phyloP scores from a whole-genome alignment of 2,888 invertebrate species.

The Acanthosoma haemorrhoidale region DNA sequence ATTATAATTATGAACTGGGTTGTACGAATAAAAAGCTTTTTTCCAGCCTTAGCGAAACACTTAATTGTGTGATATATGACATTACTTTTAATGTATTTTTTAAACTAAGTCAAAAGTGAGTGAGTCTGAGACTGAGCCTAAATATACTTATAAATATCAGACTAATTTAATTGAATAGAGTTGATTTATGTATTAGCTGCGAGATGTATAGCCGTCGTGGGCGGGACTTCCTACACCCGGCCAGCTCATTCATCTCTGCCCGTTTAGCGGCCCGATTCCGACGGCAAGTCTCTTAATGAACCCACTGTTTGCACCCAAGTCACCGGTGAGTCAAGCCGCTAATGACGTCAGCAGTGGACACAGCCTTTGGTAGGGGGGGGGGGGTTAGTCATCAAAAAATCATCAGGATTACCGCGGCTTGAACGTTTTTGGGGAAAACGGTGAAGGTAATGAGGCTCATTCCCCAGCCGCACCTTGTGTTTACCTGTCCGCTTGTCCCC shows the following conservation, averaged over 20 bases:
- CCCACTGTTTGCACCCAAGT: slow-evolving; percentile 12
- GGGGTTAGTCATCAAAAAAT: slow-evolving; percentile 21
- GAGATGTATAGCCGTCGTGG: not conserved
- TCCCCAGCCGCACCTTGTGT: not conserved
- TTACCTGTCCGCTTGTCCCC: too few relatives aligned
- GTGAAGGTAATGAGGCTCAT: slow-evolving; percentile 21
- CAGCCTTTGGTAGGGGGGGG: not conserved
- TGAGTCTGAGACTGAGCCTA: too few relatives aligned
- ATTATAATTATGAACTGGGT: too few relatives aligned
- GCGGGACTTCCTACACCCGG: not conserved
- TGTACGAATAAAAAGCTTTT: too few relatives aligned
- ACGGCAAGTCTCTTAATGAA: not conserved
- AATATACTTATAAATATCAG: not conserved
- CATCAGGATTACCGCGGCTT: slow-evolving; percentile 12
- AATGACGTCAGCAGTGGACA: slow-evolving; percentile 12
- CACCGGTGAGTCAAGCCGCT: slow-evolving; percentile 13
- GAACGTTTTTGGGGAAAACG: not conserved
- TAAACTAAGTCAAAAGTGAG: too few relatives aligned
- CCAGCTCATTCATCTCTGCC: not conserved
- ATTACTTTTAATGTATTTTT: too few relatives aligned
- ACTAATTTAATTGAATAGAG: slow-evolving; percentile 9
- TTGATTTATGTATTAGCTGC: not conserved
- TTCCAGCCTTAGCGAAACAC: too few relatives aligned
- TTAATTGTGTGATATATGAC: too few relatives aligned
- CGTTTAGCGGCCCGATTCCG: not conserved